A percentile compares a stretch with the other conserved stretches of the same genome.
These are phyloP conservation scores for Aromia moschata DNA, from an alignment of 2,888 invertebrate genomes.

Conservation along the genomic window DNA sequence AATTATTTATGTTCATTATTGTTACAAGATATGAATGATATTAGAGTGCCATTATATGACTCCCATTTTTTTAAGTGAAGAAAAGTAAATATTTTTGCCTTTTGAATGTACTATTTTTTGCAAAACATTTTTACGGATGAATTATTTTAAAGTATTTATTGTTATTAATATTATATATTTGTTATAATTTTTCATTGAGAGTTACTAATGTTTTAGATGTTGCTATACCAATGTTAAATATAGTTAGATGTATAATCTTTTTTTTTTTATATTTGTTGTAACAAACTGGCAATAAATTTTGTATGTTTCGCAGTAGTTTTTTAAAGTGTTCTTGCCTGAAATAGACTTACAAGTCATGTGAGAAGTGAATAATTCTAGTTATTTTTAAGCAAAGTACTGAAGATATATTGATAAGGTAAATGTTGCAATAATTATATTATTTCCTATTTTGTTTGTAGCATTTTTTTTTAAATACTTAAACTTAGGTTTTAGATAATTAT, in stretches of 20 bases:
- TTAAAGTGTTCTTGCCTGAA: constrained; percentile 47
- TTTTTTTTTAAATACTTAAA: constrained; percentile 47
- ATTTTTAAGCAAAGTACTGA: constrained; percentile 39
- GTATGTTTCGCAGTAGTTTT: constrained; percentile 38
- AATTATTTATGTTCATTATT: too few species aligned
- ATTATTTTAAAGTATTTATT: too few species aligned
- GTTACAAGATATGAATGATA: too few species aligned
- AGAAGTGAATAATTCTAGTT: constrained; percentile 32
- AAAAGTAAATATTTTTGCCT: too few species aligned
- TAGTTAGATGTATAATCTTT: constrained; percentile 33
- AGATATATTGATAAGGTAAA: constrained; percentile 48
- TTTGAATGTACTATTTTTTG: too few species aligned
- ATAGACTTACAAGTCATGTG: constrained; percentile 24
- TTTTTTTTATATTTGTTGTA: constrained; percentile 36
- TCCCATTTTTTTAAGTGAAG: too few species aligned
- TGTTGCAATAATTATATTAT: constrained; percentile 45
- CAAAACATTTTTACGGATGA: too few species aligned
- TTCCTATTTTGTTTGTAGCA: constrained; percentile 39
- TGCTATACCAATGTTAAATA: constrained; percentile 42
- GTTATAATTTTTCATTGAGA: constrained; percentile 25
- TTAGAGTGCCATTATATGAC: too few species aligned
- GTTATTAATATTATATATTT: constrained; percentile 9
- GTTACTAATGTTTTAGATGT: constrained; percentile 28
- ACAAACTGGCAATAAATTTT: constrained; percentile 50
- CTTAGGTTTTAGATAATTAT: constrained; percentile 51